Evolutionary conservation across 1,140 invertebrate genomes (phyloP).

Genomic region (Drosophila aff.): DNA sequence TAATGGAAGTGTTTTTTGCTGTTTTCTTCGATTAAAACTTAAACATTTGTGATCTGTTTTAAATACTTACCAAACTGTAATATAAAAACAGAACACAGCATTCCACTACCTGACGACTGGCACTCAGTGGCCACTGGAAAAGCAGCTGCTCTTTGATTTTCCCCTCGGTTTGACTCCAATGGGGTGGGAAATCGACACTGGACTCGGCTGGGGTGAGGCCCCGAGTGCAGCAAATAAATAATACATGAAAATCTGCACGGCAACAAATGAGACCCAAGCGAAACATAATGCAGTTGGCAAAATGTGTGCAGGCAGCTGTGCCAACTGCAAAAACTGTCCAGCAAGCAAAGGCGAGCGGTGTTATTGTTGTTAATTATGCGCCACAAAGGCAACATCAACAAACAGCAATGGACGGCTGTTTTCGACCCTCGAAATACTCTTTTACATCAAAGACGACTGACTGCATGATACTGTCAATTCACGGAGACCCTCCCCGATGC

Average conservation of each 20-base stretch:
- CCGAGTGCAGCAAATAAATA: conserved; percentile 60
- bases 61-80: neutral
- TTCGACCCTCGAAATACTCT: conserved; percentile 15
- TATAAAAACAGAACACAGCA: neutral
- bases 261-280: conserved; percentile 28
- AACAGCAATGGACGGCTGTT: conserved; percentile 4
- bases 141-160: conserved; percentile 37
- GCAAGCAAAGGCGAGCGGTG: conserved; percentile 51
- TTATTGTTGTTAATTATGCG: conserved; percentile 73
- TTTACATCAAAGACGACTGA: neutral
- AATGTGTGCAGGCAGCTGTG: conserved; percentile 53
- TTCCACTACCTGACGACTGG: conserved; percentile 33
- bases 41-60: neutral
- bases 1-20: neutral
- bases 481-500: no score
- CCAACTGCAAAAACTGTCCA: conserved; percentile 64
- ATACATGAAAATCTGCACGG: conserved; percentile 53
- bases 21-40: no score
- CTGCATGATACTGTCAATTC: neutral
- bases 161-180: conserved; percentile 2
- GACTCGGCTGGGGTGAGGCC: conserved; percentile 24
- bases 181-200: conserved; percentile 20
- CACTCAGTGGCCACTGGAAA: conserved; percentile 18
- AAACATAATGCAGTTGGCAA: conserved; percentile 39
- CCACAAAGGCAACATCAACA: conserved; percentile 47